Conservation (phyloP, 2,113 vertebrate species). For the Prunella fulvescens region DNA sequence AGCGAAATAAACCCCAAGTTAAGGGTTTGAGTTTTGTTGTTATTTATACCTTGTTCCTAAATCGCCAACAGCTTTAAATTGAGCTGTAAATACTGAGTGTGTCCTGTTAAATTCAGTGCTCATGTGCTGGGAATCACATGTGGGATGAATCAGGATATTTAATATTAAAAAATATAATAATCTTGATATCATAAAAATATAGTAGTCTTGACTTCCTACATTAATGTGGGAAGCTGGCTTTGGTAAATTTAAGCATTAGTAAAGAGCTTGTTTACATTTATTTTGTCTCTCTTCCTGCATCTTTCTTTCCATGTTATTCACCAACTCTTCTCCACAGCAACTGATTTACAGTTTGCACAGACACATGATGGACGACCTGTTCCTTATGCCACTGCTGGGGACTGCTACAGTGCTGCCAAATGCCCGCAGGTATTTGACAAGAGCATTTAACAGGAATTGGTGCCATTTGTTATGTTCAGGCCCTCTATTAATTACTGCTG, state of each 20-base stretch:
- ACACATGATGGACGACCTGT: slow-evolving; percentile 87
- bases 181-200: background rate
- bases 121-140: background rate
- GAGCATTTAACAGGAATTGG: background rate
- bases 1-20: background rate
- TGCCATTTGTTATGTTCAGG: background rate
- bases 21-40: background rate
- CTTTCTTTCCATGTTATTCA: background rate
- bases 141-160: background rate
- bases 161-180: background rate
- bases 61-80: background rate
- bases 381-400: slow-evolving; percentile 93
- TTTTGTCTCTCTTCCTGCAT: background rate
- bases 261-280: background rate
- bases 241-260: background rate
- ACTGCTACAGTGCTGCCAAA: slow-evolving; percentile 91
- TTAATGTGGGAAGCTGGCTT: background rate
- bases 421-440: slow-evolving; percentile 88
- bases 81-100: background rate
- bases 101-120: background rate
- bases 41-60: background rate
- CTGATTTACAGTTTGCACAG: slow-evolving; percentile 89
- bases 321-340: slow-evolving; percentile 75
- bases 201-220: background rate
- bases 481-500: slow-evolving; percentile 19